phyloP scores from a whole-genome alignment of 1,140 invertebrate genomes.

The Listronotus bonariensis region DNA sequence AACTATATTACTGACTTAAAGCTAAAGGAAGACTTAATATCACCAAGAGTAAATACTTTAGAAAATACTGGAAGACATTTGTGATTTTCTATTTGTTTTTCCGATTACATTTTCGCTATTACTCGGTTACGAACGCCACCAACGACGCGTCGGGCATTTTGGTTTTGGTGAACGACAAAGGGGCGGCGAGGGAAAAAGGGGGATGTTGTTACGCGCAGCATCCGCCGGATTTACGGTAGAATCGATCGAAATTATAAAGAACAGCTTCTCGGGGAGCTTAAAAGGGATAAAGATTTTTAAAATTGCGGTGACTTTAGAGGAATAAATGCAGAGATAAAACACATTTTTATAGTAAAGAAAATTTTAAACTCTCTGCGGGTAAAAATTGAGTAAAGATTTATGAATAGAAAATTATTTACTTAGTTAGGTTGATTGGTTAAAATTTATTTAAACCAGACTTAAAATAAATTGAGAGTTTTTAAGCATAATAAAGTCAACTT shows the following conservation, averaged over 20 bases:
- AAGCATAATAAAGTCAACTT: no score
- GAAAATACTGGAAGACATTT: slow-evolving; percentile 53
- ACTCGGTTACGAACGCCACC: background rate
- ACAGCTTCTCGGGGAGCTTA: slow-evolving; percentile 8
- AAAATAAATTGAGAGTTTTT: no score
- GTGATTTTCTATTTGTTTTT: slow-evolving; percentile 50
- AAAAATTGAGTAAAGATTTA: no score
- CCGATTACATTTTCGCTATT: slow-evolving; percentile 21
- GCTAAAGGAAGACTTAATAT: slow-evolving; percentile 49
- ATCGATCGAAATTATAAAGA: slow-evolving; percentile 23
- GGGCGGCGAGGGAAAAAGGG: slow-evolving; percentile 5
- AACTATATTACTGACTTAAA: slow-evolving; percentile 14
- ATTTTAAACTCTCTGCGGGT: no score
- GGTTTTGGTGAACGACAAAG: background rate
- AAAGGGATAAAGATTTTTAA: slow-evolving; percentile 11
- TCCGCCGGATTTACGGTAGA: slow-evolving; percentile 28
- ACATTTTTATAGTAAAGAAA: no score
- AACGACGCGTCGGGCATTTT: slow-evolving; percentile 23
- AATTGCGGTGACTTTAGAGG: slow-evolving; percentile 2
- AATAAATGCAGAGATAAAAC: slow-evolving; percentile 1
- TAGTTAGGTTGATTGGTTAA: no score
- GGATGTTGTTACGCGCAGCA: slow-evolving; percentile 32
- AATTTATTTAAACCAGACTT: no score
- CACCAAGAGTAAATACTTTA: slow-evolving; percentile 22
- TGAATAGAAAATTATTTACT: no score